phyloP scores from a whole-genome alignment of 2,113 vertebrate species.

The Anser cygnoides region DNA sequence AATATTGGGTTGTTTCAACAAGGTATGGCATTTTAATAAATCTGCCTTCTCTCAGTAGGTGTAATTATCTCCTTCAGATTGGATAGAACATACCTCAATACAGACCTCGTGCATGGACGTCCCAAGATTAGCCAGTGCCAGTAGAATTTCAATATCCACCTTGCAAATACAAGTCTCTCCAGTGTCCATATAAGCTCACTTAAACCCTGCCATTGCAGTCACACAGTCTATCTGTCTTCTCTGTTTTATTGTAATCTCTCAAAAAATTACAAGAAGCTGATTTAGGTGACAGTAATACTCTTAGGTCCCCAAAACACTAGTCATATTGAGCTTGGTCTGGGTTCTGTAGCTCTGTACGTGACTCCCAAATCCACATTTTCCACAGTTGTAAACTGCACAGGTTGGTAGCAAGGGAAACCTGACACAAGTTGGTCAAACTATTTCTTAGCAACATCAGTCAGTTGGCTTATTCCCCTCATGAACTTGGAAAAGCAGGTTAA shows the following conservation, averaged over 20 bases:
- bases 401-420: slow-evolving; percentile 91
- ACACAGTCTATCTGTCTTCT: no score
- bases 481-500: slow-evolving; percentile 88
- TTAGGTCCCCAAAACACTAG: no score
- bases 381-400: no score
- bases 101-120: background rate
- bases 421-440: slow-evolving; percentile 85
- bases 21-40: background rate
- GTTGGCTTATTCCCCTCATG: slow-evolving; percentile 82
- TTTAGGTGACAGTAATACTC: no score
- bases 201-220: background rate
- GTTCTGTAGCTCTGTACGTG: no score
- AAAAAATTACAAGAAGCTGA: no score
- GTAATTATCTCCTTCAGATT: background rate
- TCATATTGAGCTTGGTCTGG: no score
- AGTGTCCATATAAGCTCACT: background rate
- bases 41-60: background rate
- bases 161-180: background rate
- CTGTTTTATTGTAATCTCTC: no score
- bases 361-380: no score
- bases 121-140: background rate
- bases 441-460: slow-evolving; percentile 85
- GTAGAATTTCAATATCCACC: background rate
- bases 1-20: background rate
- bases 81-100: background rate